A percentile compares a stretch with the other conserved stretches of the same genome.
phyloP scores from a whole-genome alignment of 2,797 vertebrate species.

The Lithobates sylvaticus region DNA sequence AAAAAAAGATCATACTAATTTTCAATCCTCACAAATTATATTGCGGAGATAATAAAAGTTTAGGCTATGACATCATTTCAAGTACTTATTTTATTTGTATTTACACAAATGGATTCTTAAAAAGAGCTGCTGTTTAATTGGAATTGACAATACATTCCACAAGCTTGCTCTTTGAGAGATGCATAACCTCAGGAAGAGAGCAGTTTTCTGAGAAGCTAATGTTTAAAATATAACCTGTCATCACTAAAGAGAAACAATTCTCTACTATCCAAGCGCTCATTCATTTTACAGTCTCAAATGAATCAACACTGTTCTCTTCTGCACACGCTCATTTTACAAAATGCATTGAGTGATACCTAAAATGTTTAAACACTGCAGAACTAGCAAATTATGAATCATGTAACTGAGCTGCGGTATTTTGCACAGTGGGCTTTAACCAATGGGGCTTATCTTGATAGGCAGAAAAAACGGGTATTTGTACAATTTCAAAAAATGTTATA shows the following conservation, averaged over 20 bases:
- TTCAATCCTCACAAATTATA: neutral
- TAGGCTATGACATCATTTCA: neutral
- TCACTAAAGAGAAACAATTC: conserved; percentile 29
- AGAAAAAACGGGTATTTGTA: neutral
- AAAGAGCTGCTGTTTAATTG: neutral
- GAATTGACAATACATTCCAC: conserved; percentile 29
- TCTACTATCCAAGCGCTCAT: conserved; percentile 28
- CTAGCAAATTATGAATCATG: neutral
- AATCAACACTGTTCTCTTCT: conserved; percentile 13
- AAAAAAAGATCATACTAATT: conserved; percentile 11
- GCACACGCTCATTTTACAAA: conserved; percentile 20
- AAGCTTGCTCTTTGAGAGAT: neutral
- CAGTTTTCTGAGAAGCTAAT: conserved; percentile 1
- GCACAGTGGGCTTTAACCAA: neutral
- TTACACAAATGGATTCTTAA: neutral
- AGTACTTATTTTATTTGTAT: neutral
- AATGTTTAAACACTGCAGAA: neutral
- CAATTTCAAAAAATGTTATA: too few species aligned
- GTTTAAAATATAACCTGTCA: conserved; percentile 46
- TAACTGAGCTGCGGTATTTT: neutral
- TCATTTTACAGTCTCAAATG: conserved; percentile 28
- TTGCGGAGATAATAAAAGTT: neutral
- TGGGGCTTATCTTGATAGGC: neutral
- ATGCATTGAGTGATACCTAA: conserved; percentile 13
- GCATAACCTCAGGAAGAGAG: conserved; percentile 36